Evolutionary conservation across 2,888 invertebrate genomes (phyloP).

Genomic region (Mesorhabditis spiculigera): DNA sequence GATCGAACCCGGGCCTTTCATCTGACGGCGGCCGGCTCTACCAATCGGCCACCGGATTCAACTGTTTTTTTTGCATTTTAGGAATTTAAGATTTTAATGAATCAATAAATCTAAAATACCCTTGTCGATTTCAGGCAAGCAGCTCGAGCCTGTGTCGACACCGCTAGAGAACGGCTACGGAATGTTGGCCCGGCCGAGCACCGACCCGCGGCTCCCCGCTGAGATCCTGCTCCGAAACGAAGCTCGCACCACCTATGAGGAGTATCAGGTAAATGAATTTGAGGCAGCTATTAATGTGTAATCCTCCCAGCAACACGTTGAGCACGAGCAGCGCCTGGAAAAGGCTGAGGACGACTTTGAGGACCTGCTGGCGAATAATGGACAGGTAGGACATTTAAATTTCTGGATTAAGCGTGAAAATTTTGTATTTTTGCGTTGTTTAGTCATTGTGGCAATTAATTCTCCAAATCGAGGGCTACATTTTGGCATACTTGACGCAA

Average conservation of each 20-base stretch:
- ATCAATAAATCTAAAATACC: no score
- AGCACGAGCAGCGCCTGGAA: slow-evolving; percentile 19
- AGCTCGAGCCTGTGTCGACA: not conserved
- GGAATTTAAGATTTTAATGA: no score
- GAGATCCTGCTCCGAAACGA: slow-evolving; percentile 27
- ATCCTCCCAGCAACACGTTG: slow-evolving; percentile 9
- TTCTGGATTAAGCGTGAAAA: no score
- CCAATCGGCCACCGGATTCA: no score
- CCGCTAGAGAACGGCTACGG: slow-evolving; percentile 8
- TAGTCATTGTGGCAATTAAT: no score
- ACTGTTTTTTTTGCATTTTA: no score
- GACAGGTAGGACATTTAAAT: slow-evolving; percentile 15
- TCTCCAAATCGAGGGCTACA: no score
- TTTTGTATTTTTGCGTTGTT: no score
- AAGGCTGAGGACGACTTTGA: slow-evolving; percentile 31
- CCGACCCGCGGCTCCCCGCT: slow-evolving; percentile 26
- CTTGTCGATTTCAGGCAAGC: no score
- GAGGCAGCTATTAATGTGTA: not conserved
- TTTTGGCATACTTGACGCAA: no score
- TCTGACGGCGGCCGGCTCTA: no score
- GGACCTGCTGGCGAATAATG: slow-evolving; percentile 22
- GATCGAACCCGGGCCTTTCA: no score
- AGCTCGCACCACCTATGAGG: slow-evolving; percentile 20
- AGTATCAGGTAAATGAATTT: slow-evolving; percentile 11
- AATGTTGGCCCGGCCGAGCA: slow-evolving; percentile 7